Base-by-base conservation (phyloP, 1,140 invertebrate genomes). In the Melipona quadrifasciata region DNA sequence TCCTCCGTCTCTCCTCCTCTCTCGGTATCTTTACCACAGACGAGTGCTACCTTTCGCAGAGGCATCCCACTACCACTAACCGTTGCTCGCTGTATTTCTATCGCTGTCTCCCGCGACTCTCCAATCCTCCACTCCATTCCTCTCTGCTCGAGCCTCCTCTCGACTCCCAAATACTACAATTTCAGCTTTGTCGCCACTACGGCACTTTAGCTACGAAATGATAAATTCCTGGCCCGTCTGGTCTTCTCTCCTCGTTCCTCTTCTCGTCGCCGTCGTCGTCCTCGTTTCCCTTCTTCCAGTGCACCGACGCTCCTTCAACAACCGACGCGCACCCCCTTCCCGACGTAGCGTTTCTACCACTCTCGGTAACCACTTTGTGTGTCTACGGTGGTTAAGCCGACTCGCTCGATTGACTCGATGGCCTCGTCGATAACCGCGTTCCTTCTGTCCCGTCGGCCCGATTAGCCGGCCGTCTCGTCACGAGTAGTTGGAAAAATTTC, bases 161-260 rank as follows among this genome's bases (percentile, higher is more conserved):
- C 88, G 83, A 91, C 90, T 89, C 84, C 87, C 87, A 89, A 92
- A 92, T 92, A 91, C 91, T 91, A 91, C 91, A 91, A 91, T 92
- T 91, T 92, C 91, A 92, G 90, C 89, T 89, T 91, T 89, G 90
- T 92, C 90, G 90, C 84, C 84, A 86, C 86, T 89, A 89, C 85
- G 87, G 87, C 85, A 91, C 91, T 91, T 91, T 87, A 90, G 90
- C 91, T 86, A 88, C 85, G 87, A 92, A 92, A 92, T 92, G 91
- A 92, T 92, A 91, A 92, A 91, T 92, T 92, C 90, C 89, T 86
- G 70, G 82, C 84, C 80, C 77, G 79, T 83, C 67, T 74, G 79
- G 72, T 72, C 39, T 57, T 76, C 81, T 53, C 67, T 64, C 19
- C 10, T 77, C 34, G 57, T 39, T 55, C 71, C 70, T 27, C 27